These are phyloP conservation scores for Pseudomyrmex flavicornis DNA, from an alignment of 1,140 invertebrate species.

Conservation along the genomic window DNA sequence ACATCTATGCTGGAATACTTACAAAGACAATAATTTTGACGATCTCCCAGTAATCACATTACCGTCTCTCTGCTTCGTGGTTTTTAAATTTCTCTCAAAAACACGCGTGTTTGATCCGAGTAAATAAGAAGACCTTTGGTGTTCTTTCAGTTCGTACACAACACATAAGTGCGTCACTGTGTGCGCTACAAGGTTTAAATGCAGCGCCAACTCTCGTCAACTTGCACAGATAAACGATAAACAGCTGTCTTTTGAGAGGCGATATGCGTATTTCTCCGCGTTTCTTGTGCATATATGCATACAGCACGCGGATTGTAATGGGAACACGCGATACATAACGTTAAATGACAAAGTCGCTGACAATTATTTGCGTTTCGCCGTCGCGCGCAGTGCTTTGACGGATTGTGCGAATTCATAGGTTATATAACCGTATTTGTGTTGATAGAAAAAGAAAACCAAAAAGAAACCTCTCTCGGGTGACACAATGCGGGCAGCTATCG, in stretches of 20 bases:
- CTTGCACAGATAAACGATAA: neutral
- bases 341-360: neutral
- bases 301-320: too few species aligned
- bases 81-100: too few species aligned
- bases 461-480: neutral
- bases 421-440: slow-evolving; percentile 4
- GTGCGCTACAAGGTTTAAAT: too few species aligned
- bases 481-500: slow-evolving; percentile 87
- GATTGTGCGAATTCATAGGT: slow-evolving; percentile 32
- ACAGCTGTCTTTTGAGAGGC: neutral
- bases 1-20: too few species aligned
- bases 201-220: neutral
- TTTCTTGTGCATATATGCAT: neutral
- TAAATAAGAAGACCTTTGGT: too few species aligned
- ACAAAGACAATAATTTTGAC: too few species aligned
- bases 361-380: neutral
- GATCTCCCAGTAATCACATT: too few species aligned
- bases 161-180: too few species aligned
- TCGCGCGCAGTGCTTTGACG: neutral
- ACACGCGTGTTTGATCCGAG: too few species aligned
- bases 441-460: neutral
- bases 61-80: too few species aligned
- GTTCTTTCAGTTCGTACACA: too few species aligned
- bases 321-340: neutral
- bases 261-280: neutral